Conservation (phyloP, 1,140 invertebrate genomes). For the Drosophila bifasciata region DNA sequence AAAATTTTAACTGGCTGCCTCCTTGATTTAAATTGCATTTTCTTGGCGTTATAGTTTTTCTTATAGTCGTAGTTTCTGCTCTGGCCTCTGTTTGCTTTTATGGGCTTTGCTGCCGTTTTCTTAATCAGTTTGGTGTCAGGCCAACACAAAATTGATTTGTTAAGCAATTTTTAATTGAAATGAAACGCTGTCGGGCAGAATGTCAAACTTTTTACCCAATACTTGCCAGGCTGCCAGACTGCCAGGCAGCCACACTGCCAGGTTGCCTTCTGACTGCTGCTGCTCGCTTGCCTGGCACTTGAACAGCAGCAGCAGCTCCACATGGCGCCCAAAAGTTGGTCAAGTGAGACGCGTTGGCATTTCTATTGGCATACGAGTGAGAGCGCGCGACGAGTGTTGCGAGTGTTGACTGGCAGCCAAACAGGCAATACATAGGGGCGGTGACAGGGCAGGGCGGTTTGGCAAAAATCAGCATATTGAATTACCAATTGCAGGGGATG, state of each 20-base stretch:
- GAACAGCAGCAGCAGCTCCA: constrained; percentile 11
- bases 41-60: constrained; percentile 5
- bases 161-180: constrained; percentile 81
- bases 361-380: constrained; percentile 62
- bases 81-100: constrained; percentile 6
- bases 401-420: constrained; percentile 53
- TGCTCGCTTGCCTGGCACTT: constrained; percentile 26
- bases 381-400: constrained; percentile 8
- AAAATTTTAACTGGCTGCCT: not conserved
- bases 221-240: constrained; percentile 39
- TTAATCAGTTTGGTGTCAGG: constrained; percentile 62
- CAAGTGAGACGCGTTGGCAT: constrained; percentile 60
- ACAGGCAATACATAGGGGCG: constrained; percentile 8
- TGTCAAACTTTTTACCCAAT: constrained; percentile 61
- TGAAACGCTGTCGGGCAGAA: constrained; percentile 55
- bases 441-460: too few species aligned
- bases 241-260: too few species aligned
- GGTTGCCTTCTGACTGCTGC: constrained; percentile 1
- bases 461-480: constrained; percentile 52
- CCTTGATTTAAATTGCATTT: constrained; percentile 64
- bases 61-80: too few species aligned
- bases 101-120: constrained; percentile 22
- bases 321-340: constrained; percentile 21
- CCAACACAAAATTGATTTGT: constrained; percentile 69
- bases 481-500: constrained; percentile 45